phyloP scores from a whole-genome alignment of 2,797 vertebrate species.

The Gouania willdenowi region DNA sequence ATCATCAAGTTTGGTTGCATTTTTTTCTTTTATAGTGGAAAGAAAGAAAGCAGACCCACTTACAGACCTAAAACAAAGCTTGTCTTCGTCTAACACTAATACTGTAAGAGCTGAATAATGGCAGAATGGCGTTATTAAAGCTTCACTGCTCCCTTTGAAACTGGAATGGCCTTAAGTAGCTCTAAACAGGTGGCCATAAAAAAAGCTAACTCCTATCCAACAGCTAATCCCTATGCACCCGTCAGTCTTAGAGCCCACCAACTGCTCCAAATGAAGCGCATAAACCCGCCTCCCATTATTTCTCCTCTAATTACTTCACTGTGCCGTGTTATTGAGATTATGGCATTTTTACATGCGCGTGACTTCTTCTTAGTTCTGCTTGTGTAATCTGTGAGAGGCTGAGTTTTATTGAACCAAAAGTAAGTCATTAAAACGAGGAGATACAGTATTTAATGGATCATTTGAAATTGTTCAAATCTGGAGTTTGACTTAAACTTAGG shows the following conservation, averaged over 20 bases:
- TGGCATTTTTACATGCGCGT: too few relatives aligned
- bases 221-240: background rate
- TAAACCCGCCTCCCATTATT: too few relatives aligned
- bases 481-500: too few relatives aligned
- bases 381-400: slow-evolving; percentile 26
- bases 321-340: background rate
- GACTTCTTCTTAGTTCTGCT: slow-evolving; percentile 21
- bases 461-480: too few relatives aligned
- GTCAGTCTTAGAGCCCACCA: background rate
- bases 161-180: slow-evolving; percentile 22
- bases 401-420: slow-evolving; percentile 58
- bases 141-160: slow-evolving; percentile 7
- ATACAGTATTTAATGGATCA: too few relatives aligned
- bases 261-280: background rate
- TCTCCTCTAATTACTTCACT: background rate
- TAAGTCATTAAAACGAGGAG: too few relatives aligned
- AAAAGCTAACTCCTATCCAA: slow-evolving; percentile 12
- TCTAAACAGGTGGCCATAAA: slow-evolving; percentile 23
- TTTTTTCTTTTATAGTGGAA: too few relatives aligned
- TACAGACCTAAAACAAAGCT: too few relatives aligned
- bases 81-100: too few relatives aligned
- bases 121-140: slow-evolving; percentile 30
- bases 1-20: too few relatives aligned
- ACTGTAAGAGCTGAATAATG: too few relatives aligned
- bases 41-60: too few relatives aligned